Conservation (phyloP, 2,113 vertebrate genomes). For the Eurypyga helias region DNA sequence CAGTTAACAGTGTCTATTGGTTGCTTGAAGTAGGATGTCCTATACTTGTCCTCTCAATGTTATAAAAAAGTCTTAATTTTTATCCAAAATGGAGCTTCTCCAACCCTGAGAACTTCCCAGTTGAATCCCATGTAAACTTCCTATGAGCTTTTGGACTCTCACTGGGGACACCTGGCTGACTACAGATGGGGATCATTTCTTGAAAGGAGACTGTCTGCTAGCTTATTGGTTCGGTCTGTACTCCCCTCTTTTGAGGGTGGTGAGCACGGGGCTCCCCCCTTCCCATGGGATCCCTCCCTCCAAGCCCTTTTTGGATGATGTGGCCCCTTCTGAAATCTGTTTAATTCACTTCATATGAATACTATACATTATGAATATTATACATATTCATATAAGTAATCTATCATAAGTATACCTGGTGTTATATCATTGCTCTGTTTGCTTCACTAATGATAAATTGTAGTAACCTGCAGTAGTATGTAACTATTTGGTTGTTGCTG, state of each 20-base stretch:
- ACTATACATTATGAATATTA: fast-evolving
- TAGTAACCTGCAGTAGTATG: neutral
- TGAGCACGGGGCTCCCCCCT: neutral
- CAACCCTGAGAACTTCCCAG: neutral
- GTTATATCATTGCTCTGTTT: neutral
- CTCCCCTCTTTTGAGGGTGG: neutral
- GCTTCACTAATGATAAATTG: neutral
- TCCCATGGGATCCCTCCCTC: no score
- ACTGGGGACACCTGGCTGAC: neutral
- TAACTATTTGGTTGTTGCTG: neutral
- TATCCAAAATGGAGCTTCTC: neutral
- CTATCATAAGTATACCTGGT: neutral
- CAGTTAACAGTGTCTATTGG: neutral
- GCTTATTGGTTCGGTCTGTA: neutral
- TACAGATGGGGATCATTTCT: neutral
- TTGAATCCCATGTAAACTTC: neutral
- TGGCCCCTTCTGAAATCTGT: neutral
- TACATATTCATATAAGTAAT: neutral
- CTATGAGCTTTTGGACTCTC: neutral
- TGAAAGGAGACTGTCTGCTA: neutral
- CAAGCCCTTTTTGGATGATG: neutral
- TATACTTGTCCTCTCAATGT: neutral
- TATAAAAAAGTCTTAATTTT: neutral
- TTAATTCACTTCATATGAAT: fast-evolving
- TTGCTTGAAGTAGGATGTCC: neutral